Evolutionary conservation across 2,113 vertebrate genomes (phyloP).

Genomic region (Geothlypis trichas): DNA sequence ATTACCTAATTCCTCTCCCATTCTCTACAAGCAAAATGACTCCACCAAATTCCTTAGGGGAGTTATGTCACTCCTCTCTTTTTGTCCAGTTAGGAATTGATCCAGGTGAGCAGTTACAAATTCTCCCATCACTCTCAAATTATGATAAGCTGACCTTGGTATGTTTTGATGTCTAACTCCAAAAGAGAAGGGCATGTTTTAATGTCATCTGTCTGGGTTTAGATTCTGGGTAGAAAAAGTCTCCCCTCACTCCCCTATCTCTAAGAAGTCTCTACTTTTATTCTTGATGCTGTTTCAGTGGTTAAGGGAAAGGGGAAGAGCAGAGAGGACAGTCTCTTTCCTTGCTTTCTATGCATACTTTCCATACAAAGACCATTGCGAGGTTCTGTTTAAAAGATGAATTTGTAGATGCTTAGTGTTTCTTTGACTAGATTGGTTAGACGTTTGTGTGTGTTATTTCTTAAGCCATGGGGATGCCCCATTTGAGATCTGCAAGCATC

Average conservation of each 20-base stretch:
- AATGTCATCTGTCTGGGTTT: not conserved
- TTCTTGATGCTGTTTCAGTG: not conserved
- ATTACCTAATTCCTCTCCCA: not conserved
- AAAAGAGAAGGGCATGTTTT: not conserved
- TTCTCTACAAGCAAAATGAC: not conserved
- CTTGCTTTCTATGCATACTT: not conserved
- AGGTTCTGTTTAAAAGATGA: not conserved
- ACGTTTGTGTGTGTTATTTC: rapidly evolving
- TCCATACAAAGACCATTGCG: not conserved
- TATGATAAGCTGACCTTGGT: not conserved
- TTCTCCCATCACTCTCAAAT: not conserved
- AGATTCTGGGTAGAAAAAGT: not conserved
- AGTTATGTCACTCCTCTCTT: not conserved
- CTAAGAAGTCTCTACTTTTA: not conserved
- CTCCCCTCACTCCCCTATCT: not conserved
- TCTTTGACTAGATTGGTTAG: not conserved
- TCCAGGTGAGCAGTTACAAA: not conserved
- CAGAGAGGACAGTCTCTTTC: not conserved
- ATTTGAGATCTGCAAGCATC: not conserved
- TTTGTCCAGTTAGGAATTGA: not conserved
- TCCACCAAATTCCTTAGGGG: not conserved
- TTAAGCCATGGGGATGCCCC: not conserved
- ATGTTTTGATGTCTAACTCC: not conserved
- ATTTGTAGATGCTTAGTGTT: not conserved
- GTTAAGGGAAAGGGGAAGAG: not conserved